Percentiles rank a stretch among this genome's conserved stretches.
These are phyloP conservation scores for Passerina amoena DNA, from an alignment of 2,113 vertebrate genomes.

Conservation along the genomic window DNA sequence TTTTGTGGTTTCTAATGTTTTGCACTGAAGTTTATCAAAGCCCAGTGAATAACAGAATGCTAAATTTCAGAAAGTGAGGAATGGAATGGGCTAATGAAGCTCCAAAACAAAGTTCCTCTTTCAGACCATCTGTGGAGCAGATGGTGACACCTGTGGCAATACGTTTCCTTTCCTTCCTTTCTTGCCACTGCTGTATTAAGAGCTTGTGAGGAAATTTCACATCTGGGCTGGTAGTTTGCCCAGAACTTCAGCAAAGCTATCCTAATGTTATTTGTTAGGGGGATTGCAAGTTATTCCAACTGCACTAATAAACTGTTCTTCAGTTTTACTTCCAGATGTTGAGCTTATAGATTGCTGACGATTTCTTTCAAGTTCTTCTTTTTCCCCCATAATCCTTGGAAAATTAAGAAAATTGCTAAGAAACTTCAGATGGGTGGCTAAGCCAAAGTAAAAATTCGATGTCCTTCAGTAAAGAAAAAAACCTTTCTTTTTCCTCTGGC, in stretches of 20 bases:
- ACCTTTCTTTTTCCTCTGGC: not conserved
- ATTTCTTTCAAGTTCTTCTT: not conserved
- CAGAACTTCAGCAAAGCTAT: not conserved
- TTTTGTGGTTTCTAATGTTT: not conserved
- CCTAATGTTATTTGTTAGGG: constrained; percentile 20
- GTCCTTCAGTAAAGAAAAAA: not conserved
- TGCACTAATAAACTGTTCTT: not conserved
- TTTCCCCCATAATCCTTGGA: not conserved
- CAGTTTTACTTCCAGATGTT: not conserved
- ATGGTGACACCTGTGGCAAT: constrained; percentile 52
- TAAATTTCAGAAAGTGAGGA: not conserved
- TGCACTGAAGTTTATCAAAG: not conserved
- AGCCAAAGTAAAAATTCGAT: not conserved
- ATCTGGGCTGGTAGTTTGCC: constrained; percentile 40
- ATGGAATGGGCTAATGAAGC: not conserved
- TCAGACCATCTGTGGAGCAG: not conserved
- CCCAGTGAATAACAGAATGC: not conserved
- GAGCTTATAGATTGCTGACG: not conserved
- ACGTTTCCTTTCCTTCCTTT: constrained; percentile 6
- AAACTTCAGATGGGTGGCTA: not conserved
- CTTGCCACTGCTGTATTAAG: not conserved
- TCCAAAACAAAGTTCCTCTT: constrained; percentile 35
- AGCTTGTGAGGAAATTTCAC: not conserved
- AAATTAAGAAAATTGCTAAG: not conserved
- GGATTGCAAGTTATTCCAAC: not conserved